Base-by-base conservation (phyloP, 2,888 invertebrate genomes). In the Drosophila borborema region DNA sequence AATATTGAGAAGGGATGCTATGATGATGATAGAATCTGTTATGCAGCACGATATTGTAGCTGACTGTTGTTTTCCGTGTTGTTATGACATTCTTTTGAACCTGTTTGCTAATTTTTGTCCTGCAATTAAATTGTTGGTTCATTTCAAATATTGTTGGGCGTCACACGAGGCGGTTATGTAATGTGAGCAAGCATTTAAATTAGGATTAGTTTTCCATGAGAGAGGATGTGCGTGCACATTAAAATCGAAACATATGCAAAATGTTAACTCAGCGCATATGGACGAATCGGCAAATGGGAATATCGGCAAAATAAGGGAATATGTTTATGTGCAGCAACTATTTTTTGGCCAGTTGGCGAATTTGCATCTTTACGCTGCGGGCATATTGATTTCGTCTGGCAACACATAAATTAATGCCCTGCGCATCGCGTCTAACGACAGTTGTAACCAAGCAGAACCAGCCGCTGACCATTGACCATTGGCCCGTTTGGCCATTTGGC, bases 241-340 rank as follows among this genome's bases (percentile, higher is more conserved):
- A 72, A 87, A 84, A 86, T 74, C 76, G 49, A 82, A 88, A 74
- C 86, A 88, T 82, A 86, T 88, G 86, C 72, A 73, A 79, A 72
- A 74, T 81, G 67, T 72, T 64, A 73, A 71, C 82, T 64, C 56
- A 60, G 60, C 56, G 51, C 65, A 66, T 55, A 68, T 46, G 63
- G 18, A 43, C 66, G 49, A 31, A 40, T 36, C 38, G 61, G 23
- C n/a, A 53, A 34, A 54, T 56, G 46, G 16, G 46, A 23, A 46
- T 16, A 23, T 14, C 16, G 23, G 23, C 16, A 23, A 16, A 46
- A 23, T 46, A 46, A 23, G 20, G 20, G 56, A 48, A 69, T 45
- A 45, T 18, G 18, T 16, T n/a, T 34, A 34, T 43, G 43, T 18
- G 20, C 20, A 18, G 28, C 34, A 48, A 51, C 40, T 31, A 55